Percentiles rank a stretch among this genome's conserved stretches.
Conservation (phyloP, 2,113 vertebrate genomes). For the Poeciliopsis occidentalis region DNA sequence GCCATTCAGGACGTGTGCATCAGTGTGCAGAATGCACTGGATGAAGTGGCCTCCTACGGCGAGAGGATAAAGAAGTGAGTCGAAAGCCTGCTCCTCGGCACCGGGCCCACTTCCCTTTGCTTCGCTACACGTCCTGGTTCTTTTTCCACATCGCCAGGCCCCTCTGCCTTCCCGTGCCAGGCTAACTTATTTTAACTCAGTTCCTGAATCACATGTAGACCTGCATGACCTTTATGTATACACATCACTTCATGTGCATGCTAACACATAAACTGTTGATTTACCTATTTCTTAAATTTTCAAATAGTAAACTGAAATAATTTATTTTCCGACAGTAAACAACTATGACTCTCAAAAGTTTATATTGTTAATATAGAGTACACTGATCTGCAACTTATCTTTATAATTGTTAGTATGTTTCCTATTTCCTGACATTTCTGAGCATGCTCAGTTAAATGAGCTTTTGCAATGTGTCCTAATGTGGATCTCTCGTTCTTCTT, state of each 20-base stretch:
- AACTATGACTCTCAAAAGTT: slow-evolving; percentile 2
- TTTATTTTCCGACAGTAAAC: slow-evolving; percentile 17
- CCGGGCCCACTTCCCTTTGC: slow-evolving; percentile 51
- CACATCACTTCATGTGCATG: slow-evolving; percentile 7
- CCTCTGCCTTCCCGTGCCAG: slow-evolving; percentile 51
- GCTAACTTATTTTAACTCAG: slow-evolving; percentile 45
- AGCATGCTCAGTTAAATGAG: slow-evolving; percentile 1
- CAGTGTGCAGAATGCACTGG: slow-evolving; percentile 95
- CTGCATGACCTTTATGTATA: slow-evolving; percentile 21
- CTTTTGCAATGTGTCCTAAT: slow-evolving; percentile 2
- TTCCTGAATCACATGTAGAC: slow-evolving; percentile 52
- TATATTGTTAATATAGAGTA: slow-evolving; percentile 14
- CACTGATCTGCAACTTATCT: slow-evolving; percentile 15
- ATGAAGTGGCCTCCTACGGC: slow-evolving; percentile 94
- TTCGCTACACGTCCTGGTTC: slow-evolving; percentile 34
- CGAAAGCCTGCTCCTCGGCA: slow-evolving; percentile 68
- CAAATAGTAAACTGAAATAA: neutral
- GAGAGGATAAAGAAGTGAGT: slow-evolving; percentile 99
- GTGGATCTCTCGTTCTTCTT: slow-evolving; percentile 29
- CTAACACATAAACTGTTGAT: slow-evolving; percentile 9
- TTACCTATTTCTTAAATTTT: neutral
- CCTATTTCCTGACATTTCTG: neutral
- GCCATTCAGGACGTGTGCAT: slow-evolving; percentile 98
- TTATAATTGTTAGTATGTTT: slow-evolving; percentile 1
- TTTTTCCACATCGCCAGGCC: slow-evolving; percentile 41